These are phyloP conservation scores for Emys orbicularis DNA, from an alignment of 2,797 vertebrate species.

Conservation along the genomic window DNA sequence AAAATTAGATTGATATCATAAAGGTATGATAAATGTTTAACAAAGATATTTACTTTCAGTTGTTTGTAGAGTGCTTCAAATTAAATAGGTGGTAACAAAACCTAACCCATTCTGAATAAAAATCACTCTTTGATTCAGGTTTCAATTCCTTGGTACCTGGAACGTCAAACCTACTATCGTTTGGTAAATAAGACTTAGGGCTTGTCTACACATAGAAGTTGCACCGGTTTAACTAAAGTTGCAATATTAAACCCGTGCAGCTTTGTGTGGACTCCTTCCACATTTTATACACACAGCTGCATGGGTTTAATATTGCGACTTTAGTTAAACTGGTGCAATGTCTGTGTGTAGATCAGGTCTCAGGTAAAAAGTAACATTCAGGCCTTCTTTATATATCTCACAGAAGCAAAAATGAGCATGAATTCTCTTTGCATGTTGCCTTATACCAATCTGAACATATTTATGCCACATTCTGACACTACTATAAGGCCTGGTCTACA, in stretches of 20 bases:
- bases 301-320: not conserved
- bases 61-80: not conserved
- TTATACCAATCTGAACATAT: not conserved
- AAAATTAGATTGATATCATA: not conserved
- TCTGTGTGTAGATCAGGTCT: not conserved
- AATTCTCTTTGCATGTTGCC: not conserved
- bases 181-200: not conserved
- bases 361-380: not conserved
- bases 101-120: not conserved
- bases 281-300: not conserved
- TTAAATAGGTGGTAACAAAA: conserved; percentile 11
- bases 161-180: not conserved
- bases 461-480: not conserved
- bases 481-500: not conserved
- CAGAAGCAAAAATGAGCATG: not conserved
- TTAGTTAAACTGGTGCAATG: not conserved
- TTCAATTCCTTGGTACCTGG: not conserved
- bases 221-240: not conserved
- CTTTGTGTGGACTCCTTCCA: not conserved
- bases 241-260: not conserved
- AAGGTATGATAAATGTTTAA: not conserved
- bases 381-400: not conserved
- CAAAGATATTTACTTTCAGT: not conserved
- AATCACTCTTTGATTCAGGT: not conserved
- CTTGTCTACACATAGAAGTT: not conserved